Base-by-base conservation (phyloP, 1,140 invertebrate species). In the Hylaeus volcanicus region DNA sequence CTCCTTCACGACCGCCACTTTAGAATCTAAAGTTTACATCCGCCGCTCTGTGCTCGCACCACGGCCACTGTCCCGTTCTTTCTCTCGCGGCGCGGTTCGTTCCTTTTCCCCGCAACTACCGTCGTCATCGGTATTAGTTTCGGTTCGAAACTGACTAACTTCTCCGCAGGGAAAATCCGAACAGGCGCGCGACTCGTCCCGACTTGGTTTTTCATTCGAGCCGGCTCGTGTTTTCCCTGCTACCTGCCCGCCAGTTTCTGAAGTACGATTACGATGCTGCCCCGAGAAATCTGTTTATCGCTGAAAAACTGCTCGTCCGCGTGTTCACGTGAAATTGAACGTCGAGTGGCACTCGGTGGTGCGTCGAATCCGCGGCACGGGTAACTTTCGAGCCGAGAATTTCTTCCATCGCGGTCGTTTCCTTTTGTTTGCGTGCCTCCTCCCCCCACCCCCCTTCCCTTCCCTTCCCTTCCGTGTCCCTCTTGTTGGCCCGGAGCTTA, bases 61-160 rank as follows among this genome's bases (percentile, higher is more conserved):
- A 45, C 55, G 2, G 1, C 41, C 56, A 26, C n/a, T 9, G 15
- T 65, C n/a, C 55, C 56, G 26, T 48, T 68, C 58, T 45, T 6
- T 78, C 58, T 71, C 56, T 1, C 4, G n/a, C 51, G 45, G 41
- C 51, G 58, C 37, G 61, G 26, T 26, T 65, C 58, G 55, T 60
- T 48, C 55, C 55, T 70, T 56, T 58, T 39, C 74, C 15, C 43
- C 39, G 37, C 5, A n/a, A 6, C 41, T 41, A 41, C 55, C 61
- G 72, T 71, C 68, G 77, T 71, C 68, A 74, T 68, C 78, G 77
- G 78, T 78, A 86, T 87, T 84, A 87, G 84, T 79, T 87, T 86
- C 74, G 81, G 77, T 84, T 83, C 74, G 82, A 71, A 81, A 83
- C 74, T 74, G 68, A 70, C 80, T 65, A 74, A 56, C 73, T 60